phyloP scores from a whole-genome alignment of 2,888 invertebrate species.

The Acleris sparsana region DNA sequence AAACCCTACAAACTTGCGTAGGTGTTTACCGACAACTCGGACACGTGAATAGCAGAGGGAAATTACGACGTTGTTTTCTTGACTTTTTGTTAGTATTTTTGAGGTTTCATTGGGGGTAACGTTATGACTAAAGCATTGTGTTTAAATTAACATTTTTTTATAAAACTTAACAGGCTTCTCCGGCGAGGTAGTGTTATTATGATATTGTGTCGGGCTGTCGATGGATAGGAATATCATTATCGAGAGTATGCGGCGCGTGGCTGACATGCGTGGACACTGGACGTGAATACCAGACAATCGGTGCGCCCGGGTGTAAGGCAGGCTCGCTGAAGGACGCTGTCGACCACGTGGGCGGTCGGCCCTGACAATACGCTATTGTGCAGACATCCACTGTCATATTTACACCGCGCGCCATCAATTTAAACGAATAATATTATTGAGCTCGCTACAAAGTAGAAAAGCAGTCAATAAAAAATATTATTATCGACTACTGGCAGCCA shows the following conservation, averaged over 20 bases:
- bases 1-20: slow-evolving; percentile 63
- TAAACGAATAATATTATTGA: slow-evolving; percentile 16
- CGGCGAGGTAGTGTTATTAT: slow-evolving; percentile 1
- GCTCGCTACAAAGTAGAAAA: slow-evolving; percentile 11
- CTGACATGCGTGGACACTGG: slow-evolving; percentile 42
- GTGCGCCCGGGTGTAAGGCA: slow-evolving; percentile 53
- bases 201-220: slow-evolving; percentile 20
- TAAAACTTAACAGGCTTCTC: neutral
- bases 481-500: slow-evolving; percentile 56
- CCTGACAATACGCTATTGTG: slow-evolving; percentile 36
- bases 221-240: slow-evolving; percentile 25
- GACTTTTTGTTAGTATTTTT: slow-evolving; percentile 48
- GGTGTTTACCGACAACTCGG: slow-evolving; percentile 51
- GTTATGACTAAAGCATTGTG: slow-evolving; percentile 3
- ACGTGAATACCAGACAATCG: slow-evolving; percentile 56
- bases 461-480: slow-evolving; percentile 20
- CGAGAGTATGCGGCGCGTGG: slow-evolving; percentile 27
- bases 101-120: slow-evolving; percentile 48
- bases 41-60: slow-evolving; percentile 46
- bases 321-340: slow-evolving; percentile 51
- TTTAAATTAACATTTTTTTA: slow-evolving; percentile 10
- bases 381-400: slow-evolving; percentile 29
- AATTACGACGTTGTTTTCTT: slow-evolving; percentile 53
- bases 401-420: slow-evolving; percentile 23
- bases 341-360: slow-evolving; percentile 36